Percentiles rank a stretch among this genome's conserved stretches.
phyloP scores from a whole-genome alignment of 2,888 invertebrate species.

The Leptinotarsa juncta region DNA sequence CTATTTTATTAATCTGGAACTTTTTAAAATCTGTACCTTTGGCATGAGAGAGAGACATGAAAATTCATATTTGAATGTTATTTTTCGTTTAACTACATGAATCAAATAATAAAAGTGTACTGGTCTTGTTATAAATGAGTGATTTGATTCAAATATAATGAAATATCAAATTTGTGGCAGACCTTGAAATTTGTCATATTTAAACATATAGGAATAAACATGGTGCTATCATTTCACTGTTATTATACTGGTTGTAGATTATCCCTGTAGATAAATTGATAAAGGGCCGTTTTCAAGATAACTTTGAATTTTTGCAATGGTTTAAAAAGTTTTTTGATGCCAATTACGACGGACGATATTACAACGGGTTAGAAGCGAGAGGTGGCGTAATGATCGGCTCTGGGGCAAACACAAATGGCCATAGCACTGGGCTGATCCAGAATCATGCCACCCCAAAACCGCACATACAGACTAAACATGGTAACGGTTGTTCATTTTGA shows the following conservation, averaged over 20 bases:
- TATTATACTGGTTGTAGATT: conserved; percentile 75
- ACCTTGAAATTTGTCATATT: background rate
- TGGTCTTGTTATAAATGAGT: no score
- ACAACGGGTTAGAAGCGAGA: conserved; percentile 91
- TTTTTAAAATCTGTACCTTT: no score
- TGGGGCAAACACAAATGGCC: conserved; percentile 37
- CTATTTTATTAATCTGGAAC: no score
- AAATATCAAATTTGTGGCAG: background rate
- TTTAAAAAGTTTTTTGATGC: conserved; percentile 99
- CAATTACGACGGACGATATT: conserved; percentile 98
- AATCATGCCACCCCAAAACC: conserved; percentile 50
- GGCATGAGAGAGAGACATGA: no score
- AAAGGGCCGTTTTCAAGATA: conserved; percentile 99
- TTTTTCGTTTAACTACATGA: no score
- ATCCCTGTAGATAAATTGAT: conserved; percentile 99
- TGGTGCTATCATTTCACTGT: background rate
- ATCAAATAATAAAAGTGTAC: no score
- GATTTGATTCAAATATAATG: background rate
- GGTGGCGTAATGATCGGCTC: conserved; percentile 84
- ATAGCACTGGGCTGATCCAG: conserved; percentile 17
- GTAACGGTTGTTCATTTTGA: conserved; percentile 39
- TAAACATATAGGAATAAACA: background rate
- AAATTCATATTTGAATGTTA: no score
- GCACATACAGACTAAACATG: conserved; percentile 46
- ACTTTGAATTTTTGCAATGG: conserved; percentile 99